Evolutionary conservation across 2,888 invertebrate species (phyloP), one percentile per base, ranked within the genome.

Genomic region (Pollenia amentaria): DNA sequence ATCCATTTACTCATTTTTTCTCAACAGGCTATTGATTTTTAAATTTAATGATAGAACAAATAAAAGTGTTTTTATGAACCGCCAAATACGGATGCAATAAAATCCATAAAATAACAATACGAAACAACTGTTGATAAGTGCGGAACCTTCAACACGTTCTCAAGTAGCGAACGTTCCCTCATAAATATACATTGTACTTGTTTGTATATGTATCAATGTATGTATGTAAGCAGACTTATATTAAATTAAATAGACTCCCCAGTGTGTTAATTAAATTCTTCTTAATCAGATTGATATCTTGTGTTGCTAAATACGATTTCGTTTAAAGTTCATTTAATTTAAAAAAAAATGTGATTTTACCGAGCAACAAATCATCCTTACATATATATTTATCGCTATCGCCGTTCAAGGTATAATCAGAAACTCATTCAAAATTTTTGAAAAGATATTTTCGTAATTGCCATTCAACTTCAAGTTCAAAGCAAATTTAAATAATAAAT

Each of bases 401-500:
- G 40, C n/a, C 40, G 40, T 65, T 21, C n/a, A 18, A 29, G 29
- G 6, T 38, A 40, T 11, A 9, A 16, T 38, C 48, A 64, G 38
- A 55, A 18, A 44, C 48, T 38, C 57, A 42, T 42, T 42, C n/a
- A 55, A 38, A 29, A 44, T 72, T 53, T 40, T 55, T 72, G 10
- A 18, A 72, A 42, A 29, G 4, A 29, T 6, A 21, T 44, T 55
- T 55, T 72, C 44, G 8, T 55, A 21, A 72, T 18, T 44, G 12
- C 64, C 65, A 65, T 65, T 65, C 65, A 44, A 42, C 16, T 42
- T 46, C 60, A 12, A 44, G 29, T 64, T 51, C 21, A 21, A 48
- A 44, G 55, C 55, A 80, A 48, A 48, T 81, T 57, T 67, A 57
- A n/a, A n/a, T n/a, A n/a, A 73, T 73, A 81, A 73, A 57, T 73